Evolutionary conservation across 1,140 invertebrate genomes (phyloP).

Genomic region (Sycobia sp.): DNA sequence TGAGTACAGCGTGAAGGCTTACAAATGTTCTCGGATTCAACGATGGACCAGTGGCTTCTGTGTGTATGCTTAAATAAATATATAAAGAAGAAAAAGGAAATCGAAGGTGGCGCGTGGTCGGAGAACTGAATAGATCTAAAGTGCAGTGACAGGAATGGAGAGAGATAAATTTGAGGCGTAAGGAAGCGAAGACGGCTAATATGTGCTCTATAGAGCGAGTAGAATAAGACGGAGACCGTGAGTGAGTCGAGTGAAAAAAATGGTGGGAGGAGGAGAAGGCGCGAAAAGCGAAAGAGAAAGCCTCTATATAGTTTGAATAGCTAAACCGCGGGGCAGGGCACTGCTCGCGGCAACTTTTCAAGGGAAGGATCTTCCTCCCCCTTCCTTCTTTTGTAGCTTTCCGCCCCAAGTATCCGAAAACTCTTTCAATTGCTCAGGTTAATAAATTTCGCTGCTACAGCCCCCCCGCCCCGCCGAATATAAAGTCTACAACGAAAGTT

Average conservation of each 20-base stretch:
- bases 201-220: no score
- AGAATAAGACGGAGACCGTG: no score
- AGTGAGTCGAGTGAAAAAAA: no score
- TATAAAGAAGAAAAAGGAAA: no score
- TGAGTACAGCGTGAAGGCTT: no score
- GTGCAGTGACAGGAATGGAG: no score
- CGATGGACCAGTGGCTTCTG: no score
- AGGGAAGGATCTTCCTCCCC: not conserved
- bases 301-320: not conserved
- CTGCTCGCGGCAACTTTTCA: not conserved
- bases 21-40: no score
- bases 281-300: not conserved
- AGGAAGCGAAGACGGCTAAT: not conserved
- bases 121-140: not conserved
- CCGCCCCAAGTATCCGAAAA: constrained; percentile 15
- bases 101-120: no score
- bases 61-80: no score
- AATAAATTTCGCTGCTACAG: constrained; percentile 5
- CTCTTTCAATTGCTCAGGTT: constrained; percentile 10
- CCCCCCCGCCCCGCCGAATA: not conserved
- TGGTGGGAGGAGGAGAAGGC: no score
- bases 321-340: not conserved
- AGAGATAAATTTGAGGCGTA: not conserved
- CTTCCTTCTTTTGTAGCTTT: not conserved
- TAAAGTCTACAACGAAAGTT: not conserved